Evolutionary conservation across 2,113 vertebrate species (phyloP), one percentile per base, ranked within the genome.

Genomic region (Pimephales promelas): DNA sequence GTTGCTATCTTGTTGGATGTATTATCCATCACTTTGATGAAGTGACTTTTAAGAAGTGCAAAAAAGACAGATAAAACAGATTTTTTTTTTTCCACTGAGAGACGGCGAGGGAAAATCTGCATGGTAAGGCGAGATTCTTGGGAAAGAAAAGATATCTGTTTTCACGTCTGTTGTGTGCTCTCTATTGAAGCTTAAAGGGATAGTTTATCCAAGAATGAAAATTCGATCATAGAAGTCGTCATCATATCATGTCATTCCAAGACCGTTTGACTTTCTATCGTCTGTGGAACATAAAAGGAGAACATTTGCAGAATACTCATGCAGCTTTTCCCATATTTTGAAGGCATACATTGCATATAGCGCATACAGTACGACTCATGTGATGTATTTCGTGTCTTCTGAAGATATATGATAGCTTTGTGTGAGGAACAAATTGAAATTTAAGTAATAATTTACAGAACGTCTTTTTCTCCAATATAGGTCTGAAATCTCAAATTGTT

Each of bases 11-110:
- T 89, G 86, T 90, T 92, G 88, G 82, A 84, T 90, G 90, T 84
- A 90, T 92, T 93, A 93, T 92, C 93, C 91, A 90, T 93, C 92
- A 89, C 90, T 91, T 89, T 93, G 92, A 94, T 92, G 90, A 93
- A 93, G 92, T 92, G 92, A 89, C 89, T 92, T 91, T 93, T 88
- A 87, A 89, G 85, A 90, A 85, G 85, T 82, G 77, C 43, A 85
- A 86, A 90, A 40, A 91, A 89, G 88, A 80, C 91, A 90, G 88
- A 92, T 90, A 81, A 88, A 88, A 91, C 88, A 10, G 76, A 86
- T 56, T 88, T 88, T 85, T 83, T 85, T 83, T 83, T 71, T 71
- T 59, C 71, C 77, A 62, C 81, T 40, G 81, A 82, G 88, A 90
- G 76, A 59, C n/a, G 24, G 40, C 18, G 61, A 31, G 75, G 79